Percentiles rank a stretch among this genome's conserved stretches.
Conservation (phyloP, 2,113 vertebrate species). For the Cinclus cinclus region DNA sequence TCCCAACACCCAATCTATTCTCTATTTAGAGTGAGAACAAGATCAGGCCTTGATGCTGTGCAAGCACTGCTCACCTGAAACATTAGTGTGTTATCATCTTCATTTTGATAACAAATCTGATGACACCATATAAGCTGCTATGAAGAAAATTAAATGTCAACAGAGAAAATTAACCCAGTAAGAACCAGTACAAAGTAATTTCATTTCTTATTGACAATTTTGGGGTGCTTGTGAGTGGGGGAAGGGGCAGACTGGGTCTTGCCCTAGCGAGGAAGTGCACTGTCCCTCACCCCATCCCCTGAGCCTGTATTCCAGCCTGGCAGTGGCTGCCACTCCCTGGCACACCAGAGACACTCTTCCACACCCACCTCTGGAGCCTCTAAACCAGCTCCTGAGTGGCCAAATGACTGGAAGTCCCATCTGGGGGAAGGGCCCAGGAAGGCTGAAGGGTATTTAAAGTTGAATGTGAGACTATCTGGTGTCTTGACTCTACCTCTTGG, state of each 20-base stretch:
- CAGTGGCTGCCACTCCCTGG: not conserved
- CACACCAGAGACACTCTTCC: not conserved
- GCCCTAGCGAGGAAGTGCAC: accelerated
- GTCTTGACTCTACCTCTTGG: not conserved
- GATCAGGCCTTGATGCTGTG: not conserved
- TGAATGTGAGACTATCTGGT: not conserved
- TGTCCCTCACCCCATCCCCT: not conserved
- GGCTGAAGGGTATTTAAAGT: not conserved
- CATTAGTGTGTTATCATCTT: not conserved
- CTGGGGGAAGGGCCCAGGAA: not conserved
- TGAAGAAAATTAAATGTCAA: not conserved
- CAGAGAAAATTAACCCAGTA: not conserved
- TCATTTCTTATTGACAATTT: not conserved
- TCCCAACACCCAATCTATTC: not conserved
- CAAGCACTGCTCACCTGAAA: not conserved
- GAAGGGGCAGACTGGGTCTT: not conserved
- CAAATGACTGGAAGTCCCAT: not conserved
- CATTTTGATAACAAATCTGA: not conserved
- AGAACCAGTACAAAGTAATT: not conserved
- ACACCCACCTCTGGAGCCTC: not conserved
- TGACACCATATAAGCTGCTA: not conserved
- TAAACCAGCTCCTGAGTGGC: not conserved
- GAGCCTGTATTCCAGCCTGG: not conserved
- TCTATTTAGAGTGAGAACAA: not conserved
- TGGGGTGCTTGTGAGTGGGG: no score